phyloP scores from a whole-genome alignment of 1,140 invertebrate genomes.

The Formica selysi region DNA sequence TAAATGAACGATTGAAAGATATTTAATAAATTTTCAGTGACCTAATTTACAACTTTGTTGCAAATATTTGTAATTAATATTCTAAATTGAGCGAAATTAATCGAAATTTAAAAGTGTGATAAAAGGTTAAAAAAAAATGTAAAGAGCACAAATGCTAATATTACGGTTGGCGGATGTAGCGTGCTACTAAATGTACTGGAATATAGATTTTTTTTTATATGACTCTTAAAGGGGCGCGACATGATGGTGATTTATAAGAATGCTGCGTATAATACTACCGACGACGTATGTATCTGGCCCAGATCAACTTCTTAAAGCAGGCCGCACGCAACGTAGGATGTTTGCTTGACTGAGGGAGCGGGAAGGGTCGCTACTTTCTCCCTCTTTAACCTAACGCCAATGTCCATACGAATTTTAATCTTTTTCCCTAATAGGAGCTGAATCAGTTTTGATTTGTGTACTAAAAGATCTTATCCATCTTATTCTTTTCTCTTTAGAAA shows the following conservation, averaged over 20 bases:
- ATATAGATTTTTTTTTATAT: conserved; percentile 35
- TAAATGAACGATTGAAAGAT: too few relatives aligned
- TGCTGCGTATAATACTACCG: conserved; percentile 72
- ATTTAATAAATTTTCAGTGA: too few relatives aligned
- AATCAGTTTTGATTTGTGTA: not conserved
- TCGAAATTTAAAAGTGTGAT: not conserved
- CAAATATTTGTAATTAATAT: conserved; percentile 3
- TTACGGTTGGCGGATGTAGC: not conserved
- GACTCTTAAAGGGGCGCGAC: conserved; percentile 45
- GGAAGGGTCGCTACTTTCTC: not conserved
- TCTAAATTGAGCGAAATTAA: not conserved
- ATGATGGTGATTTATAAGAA: conserved; percentile 72
- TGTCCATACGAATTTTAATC: not conserved
- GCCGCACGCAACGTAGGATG: conserved; percentile 79
- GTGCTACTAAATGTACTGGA: not conserved
- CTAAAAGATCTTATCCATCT: not conserved
- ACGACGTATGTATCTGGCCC: conserved; percentile 81
- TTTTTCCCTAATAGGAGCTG: not conserved
- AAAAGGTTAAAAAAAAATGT: not conserved
- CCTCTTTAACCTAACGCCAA: too few relatives aligned
- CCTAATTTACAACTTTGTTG: too few relatives aligned
- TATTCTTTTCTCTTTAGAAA: not conserved
- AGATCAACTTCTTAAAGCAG: conserved; percentile 80
- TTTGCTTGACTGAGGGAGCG: conserved; percentile 43
- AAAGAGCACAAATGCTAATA: not conserved